These are phyloP conservation scores for Papilio polyxenes DNA, from an alignment of 1,140 invertebrate species.

Conservation along the genomic window DNA sequence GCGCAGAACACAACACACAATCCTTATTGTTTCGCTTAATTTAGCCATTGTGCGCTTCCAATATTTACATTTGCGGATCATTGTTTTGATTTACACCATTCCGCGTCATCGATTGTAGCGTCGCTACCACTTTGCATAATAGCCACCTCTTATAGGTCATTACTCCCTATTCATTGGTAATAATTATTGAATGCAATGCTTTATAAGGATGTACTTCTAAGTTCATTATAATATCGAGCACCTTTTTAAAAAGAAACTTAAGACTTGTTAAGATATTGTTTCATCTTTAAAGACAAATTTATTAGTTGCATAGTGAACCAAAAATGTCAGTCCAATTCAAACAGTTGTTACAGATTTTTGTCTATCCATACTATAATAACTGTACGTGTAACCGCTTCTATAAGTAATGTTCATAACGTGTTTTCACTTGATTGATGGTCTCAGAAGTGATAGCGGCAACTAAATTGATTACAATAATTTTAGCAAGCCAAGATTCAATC, in stretches of 20 bases:
- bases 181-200: neutral
- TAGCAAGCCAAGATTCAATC: constrained; percentile 61
- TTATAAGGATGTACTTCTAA: constrained; percentile 7
- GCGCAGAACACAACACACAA: constrained; percentile 69
- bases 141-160: constrained; percentile 35
- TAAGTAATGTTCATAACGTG: constrained; percentile 61
- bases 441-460: constrained; percentile 55
- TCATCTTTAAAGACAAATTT: neutral
- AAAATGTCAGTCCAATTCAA: neutral
- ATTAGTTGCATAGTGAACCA: neutral
- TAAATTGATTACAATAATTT: constrained; percentile 73
- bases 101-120: constrained; percentile 44
- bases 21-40: constrained; percentile 77
- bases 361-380: constrained; percentile 36
- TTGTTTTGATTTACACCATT: constrained; percentile 68
- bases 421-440: constrained; percentile 72
- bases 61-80: constrained; percentile 71
- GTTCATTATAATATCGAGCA: neutral
- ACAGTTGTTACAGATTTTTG: neutral
- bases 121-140: constrained; percentile 41
- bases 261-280: neutral
- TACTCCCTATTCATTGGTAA: constrained; percentile 35
- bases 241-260: neutral
- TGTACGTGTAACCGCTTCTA: constrained; percentile 54
- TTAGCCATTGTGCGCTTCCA: constrained; percentile 70